Conservation (phyloP, 2,888 invertebrate genomes). For the Temnothorax rugatulus region DNA sequence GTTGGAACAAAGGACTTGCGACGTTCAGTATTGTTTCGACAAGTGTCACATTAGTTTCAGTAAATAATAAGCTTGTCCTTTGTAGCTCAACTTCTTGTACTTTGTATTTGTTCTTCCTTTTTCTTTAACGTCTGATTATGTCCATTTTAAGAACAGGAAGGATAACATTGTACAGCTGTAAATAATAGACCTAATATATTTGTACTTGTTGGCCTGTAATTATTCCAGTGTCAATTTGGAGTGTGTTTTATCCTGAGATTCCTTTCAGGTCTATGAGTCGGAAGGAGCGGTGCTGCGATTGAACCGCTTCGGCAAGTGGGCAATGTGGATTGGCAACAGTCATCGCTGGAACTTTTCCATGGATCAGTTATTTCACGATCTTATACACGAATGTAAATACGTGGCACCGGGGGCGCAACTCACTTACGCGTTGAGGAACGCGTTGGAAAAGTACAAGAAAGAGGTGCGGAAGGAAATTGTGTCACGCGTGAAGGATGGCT, state of each 20-base stretch:
- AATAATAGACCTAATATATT: not conserved
- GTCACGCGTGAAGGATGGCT: constrained; percentile 91
- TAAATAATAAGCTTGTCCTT: not conserved
- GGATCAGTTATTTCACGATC: constrained; percentile 88
- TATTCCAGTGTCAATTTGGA: no score
- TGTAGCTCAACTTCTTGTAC: not conserved
- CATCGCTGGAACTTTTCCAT: constrained; percentile 73
- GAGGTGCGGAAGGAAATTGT: constrained; percentile 90
- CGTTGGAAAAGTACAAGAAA: constrained; percentile 88
- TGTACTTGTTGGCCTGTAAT: not conserved
- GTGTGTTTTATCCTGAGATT: not conserved
- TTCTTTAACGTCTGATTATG: not conserved
- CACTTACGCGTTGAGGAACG: constrained; percentile 87
- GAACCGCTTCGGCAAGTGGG: constrained; percentile 22
- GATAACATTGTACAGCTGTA: not conserved
- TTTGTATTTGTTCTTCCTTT: not conserved
- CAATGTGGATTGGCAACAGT: constrained; percentile 48
- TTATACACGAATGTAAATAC: constrained; percentile 90
- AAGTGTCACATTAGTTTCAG: not conserved
- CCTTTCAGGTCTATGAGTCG: not conserved
- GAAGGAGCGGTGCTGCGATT: not conserved
- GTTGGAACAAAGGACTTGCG: not conserved
- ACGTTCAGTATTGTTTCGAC: not conserved
- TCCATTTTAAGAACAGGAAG: not conserved
- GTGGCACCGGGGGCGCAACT: constrained; percentile 91